Conservation (phyloP, 2,888 invertebrate genomes). For the Nemotelus nigrinus region DNA sequence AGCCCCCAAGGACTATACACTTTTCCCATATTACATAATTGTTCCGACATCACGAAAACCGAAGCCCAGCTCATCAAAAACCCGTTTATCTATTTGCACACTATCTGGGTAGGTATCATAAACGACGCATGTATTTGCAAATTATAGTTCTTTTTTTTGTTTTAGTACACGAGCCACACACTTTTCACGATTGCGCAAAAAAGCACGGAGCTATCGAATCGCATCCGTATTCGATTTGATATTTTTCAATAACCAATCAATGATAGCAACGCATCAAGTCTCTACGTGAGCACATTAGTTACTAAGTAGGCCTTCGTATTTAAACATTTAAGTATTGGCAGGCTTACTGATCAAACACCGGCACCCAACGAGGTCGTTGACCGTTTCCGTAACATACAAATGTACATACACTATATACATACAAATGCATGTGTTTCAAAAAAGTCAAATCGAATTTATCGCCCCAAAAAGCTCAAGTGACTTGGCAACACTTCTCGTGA, state of each 20-base stretch:
- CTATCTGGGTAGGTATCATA: no score
- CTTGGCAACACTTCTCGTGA: conserved; percentile 7
- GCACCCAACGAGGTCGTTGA: conserved; percentile 22
- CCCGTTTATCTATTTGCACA: no score
- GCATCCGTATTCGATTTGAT: conserved; percentile 8
- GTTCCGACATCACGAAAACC: no score
- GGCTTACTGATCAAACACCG: conserved; percentile 6
- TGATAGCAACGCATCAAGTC: conserved; percentile 1
- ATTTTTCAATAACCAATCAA: conserved; percentile 26
- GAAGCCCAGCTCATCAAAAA: no score
- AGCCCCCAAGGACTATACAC: no score
- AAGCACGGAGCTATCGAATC: conserved; percentile 1
- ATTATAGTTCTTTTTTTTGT: no score
- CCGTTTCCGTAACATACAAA: background rate
- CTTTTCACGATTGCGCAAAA: background rate
- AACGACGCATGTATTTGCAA: no score
- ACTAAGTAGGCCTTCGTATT: background rate
- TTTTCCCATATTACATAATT: no score
- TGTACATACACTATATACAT: background rate
- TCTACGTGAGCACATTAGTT: conserved; percentile 10
- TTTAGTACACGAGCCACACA: no score
- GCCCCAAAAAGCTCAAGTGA: conserved; percentile 13
- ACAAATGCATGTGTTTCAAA: background rate
- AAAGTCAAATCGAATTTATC: conserved; percentile 2
- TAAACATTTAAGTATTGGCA: background rate